Evolutionary conservation across 2,888 invertebrate species (phyloP).

Genomic region (Alentia gelatinosa): DNA sequence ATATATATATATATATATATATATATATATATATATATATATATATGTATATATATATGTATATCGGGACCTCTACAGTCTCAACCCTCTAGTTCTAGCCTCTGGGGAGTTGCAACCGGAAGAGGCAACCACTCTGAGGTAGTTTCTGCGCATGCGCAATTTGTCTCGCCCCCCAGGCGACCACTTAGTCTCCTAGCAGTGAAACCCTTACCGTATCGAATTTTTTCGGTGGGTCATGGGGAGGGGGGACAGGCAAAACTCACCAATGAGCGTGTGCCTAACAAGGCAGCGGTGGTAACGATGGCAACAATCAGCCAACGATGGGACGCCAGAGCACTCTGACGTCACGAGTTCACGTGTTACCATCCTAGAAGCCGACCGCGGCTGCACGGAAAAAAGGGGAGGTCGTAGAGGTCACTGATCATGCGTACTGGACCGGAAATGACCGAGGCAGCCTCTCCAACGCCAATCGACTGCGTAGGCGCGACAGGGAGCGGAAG

Average conservation of each 20-base stretch:
- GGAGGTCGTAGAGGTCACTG: not conserved
- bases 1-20: too few relatives aligned
- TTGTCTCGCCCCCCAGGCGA: not conserved
- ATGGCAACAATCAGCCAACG: not conserved
- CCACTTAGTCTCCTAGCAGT: not conserved
- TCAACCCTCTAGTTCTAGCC: too few relatives aligned
- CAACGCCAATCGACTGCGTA: not conserved
- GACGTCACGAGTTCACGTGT: not conserved
- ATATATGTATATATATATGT: too few relatives aligned
- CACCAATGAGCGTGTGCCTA: not conserved
- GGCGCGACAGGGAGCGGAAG: not conserved
- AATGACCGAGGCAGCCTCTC: not conserved
- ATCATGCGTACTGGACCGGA: not conserved
- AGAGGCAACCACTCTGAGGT: not conserved
- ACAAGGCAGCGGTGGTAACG: not conserved
- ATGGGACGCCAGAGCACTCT: not conserved
- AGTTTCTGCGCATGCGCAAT: not conserved
- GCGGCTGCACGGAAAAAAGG: not conserved
- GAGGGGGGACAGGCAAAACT: too few relatives aligned
- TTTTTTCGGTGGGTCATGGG: too few relatives aligned
- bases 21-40: too few relatives aligned
- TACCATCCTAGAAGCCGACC: not conserved
- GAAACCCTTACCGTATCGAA: not conserved
- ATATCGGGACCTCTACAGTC: too few relatives aligned
- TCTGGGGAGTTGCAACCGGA: not conserved